A percentile compares a stretch with the other conserved stretches of the same genome.
phyloP scores from a whole-genome alignment of 2,113 vertebrate species.

The Anolis sagrei region DNA sequence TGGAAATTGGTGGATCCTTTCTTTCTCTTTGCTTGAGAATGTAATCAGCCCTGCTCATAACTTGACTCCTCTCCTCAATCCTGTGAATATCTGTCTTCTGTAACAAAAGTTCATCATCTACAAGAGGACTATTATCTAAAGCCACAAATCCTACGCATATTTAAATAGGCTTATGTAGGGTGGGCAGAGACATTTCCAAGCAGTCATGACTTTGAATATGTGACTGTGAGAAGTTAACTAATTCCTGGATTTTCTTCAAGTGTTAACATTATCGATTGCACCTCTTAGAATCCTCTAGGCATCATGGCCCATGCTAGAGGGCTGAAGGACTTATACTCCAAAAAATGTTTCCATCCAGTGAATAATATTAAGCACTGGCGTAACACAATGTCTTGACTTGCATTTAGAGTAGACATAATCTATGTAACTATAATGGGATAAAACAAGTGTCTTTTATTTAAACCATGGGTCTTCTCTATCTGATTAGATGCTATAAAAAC shows the following conservation, averaged over 20 bases:
- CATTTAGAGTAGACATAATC: background rate
- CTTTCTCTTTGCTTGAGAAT: background rate
- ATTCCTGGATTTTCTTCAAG: accelerated
- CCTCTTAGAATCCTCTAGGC: background rate
- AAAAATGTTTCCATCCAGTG: background rate
- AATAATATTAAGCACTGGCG: accelerated
- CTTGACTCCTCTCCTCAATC: background rate
- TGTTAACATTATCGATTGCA: background rate
- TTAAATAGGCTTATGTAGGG: too few relatives aligned
- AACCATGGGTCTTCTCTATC: background rate
- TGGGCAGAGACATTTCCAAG: too few relatives aligned
- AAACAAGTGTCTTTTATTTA: conserved; percentile 18
- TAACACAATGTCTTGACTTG: background rate
- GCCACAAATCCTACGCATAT: too few relatives aligned
- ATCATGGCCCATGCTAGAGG: background rate
- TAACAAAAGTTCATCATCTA: background rate
- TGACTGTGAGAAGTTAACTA: background rate
- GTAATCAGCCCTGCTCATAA: background rate
- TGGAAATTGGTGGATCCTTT: background rate
- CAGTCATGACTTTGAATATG: background rate
- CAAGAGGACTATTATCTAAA: background rate
- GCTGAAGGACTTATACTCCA: background rate
- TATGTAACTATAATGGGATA: background rate
- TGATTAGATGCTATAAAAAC: background rate
- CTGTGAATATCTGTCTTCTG: background rate